Base-by-base conservation (phyloP, 2,888 invertebrate genomes). In the Junonia oenone region DNA sequence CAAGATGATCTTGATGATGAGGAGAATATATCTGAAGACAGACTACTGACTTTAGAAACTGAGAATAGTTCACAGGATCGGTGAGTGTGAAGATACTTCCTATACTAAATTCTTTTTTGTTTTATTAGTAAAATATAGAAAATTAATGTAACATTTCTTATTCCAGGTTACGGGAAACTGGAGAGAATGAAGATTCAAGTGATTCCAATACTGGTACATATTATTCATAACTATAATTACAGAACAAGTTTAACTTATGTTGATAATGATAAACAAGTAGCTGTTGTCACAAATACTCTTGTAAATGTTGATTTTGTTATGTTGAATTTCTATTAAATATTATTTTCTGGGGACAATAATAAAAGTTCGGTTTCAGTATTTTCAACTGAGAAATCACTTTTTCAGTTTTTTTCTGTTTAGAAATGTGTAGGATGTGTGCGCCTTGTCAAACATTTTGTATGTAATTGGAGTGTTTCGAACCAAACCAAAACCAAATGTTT, bases 1-100 rank as follows among this genome's bases (percentile, higher is more conserved):
- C 75, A 65, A 15, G 87, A 87, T 63, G 87, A 87, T 58, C 69
- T 86, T 11, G 84, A 85, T 64, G 86, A 88, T 71, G 87, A 88
- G 61, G 88, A 89, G 55, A 88, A 88, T 58, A 78, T 82, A 8
- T 81, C 84, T 8, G 85, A 88, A 65, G 73, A 86, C 61, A 72
- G 84, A 60, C 67, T 89, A 43, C 65, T 89, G 26, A 76, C 81
- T 29, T 61, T 81, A 46, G 88, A 89, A 61, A 70, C 71, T 2
- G 83, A 81, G 55, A 82, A 85, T 56, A 83, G 75, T 60, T 77
- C 80, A 45, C 80, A 81, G 57, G 80, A 83, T 48, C 80, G 84
- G 77, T 79, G 64, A 62, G 43, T 13, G n/a, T 29, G 9, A 38
- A 17, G 6, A 14, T 2, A 43, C 31, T 31, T 8, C 9, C 9